phyloP scores from a whole-genome alignment of 2,113 vertebrate species.

The Prietella phreatophila region DNA sequence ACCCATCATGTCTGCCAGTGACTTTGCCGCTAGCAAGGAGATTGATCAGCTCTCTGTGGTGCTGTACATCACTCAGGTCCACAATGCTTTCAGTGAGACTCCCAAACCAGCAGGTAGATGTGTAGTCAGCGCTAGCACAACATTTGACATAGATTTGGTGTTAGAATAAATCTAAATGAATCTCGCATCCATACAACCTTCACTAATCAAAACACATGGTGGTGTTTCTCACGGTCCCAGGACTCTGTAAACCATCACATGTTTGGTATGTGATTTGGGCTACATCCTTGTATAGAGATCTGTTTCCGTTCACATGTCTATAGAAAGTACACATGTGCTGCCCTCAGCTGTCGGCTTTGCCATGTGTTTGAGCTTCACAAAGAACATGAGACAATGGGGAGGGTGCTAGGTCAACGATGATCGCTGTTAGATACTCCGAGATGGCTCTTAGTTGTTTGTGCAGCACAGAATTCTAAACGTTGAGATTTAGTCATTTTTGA shows the following conservation, averaged over 20 bases:
- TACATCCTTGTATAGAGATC: not conserved
- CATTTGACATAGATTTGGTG: not conserved
- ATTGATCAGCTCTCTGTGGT: conserved; percentile 83
- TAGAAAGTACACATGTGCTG: not conserved
- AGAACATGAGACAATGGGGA: not conserved
- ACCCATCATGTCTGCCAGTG: conserved; percentile 79
- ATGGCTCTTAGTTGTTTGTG: not conserved
- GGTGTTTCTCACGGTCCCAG: not conserved
- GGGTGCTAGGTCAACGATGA: not conserved
- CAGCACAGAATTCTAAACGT: not conserved
- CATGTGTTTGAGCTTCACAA: not conserved
- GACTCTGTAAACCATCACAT: not conserved
- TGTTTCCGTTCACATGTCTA: not conserved
- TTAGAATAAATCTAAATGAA: not conserved
- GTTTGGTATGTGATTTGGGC: not conserved
- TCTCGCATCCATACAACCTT: not conserved
- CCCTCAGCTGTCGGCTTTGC: not conserved
- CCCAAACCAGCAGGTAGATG: conserved; percentile 62
- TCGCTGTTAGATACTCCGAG: not conserved
- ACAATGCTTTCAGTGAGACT: conserved; percentile 70
- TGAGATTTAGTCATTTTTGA: not conserved
- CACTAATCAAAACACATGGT: not conserved
- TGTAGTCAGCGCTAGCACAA: not conserved
- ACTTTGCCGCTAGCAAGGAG: conserved; percentile 72
- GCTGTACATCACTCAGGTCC: conserved; percentile 89